Conservation (phyloP, 2,113 vertebrate species). For the Leuciscus idus region DNA sequence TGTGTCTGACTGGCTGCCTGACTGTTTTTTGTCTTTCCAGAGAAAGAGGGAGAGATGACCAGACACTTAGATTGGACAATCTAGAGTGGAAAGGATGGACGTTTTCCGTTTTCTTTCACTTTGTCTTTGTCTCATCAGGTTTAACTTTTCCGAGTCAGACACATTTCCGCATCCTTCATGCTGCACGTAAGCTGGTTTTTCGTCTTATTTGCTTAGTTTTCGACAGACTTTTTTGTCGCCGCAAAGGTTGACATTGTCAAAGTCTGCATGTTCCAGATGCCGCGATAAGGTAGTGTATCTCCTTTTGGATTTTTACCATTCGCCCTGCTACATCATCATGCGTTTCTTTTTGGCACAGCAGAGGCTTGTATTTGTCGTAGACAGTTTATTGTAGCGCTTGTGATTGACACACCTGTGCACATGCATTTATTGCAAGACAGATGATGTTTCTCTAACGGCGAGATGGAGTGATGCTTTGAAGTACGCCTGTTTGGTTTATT, state of each 20-base stretch:
- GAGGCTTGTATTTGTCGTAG: slow-evolving; percentile 27
- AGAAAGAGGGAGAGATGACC: slow-evolving; percentile 27
- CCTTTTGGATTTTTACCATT: slow-evolving; percentile 7
- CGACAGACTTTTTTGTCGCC: neutral
- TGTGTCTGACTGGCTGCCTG: slow-evolving; percentile 50
- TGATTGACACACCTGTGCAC: slow-evolving; percentile 44
- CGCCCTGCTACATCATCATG: neutral
- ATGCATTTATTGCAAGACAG: slow-evolving; percentile 5
- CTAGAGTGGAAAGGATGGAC: neutral
- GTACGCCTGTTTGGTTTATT: neutral
- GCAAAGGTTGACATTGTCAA: slow-evolving; percentile 23
- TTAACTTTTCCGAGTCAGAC: slow-evolving; percentile 27
- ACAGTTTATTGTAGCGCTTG: slow-evolving; percentile 11
- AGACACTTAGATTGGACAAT: slow-evolving; percentile 17
- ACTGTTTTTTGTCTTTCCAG: slow-evolving; percentile 50
- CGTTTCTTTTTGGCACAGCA: neutral
- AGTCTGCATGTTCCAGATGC: slow-evolving; percentile 25
- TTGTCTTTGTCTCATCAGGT: slow-evolving; percentile 36
- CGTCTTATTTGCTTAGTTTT: neutral
- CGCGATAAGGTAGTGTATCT: slow-evolving; percentile 15
- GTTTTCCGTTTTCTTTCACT: slow-evolving; percentile 14
- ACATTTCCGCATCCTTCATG: slow-evolving; percentile 1
- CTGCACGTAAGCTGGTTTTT: neutral
- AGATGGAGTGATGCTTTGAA: neutral
- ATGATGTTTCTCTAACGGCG: neutral